Conservation (phyloP, 37 sponge, comb jelly and placozoan genomes). For the Tethya wilhelma region DNA sequence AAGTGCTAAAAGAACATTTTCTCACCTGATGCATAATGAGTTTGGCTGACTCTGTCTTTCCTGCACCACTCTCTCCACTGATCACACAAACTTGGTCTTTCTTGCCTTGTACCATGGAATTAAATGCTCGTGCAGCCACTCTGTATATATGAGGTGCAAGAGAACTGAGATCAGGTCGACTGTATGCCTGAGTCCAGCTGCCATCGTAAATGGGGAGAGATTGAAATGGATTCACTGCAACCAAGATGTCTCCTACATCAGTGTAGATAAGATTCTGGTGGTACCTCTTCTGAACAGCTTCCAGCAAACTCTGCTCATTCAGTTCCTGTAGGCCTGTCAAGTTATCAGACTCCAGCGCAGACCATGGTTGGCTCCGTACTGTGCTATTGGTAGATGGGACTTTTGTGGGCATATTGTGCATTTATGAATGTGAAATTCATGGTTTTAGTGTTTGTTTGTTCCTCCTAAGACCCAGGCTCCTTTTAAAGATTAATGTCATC, state of each 20-base stretch:
- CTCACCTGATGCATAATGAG: conserved; percentile 81
- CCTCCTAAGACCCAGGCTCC: too few relatives aligned
- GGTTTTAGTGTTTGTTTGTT: too few relatives aligned
- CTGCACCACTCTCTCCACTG: conserved; percentile 90
- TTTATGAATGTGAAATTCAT: too few relatives aligned
- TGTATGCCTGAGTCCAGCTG: conserved; percentile 40
- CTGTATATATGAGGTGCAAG: conserved; percentile 75
- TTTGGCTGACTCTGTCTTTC: conserved; percentile 87
- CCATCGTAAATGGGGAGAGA: conserved; percentile 62
- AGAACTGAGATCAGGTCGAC: conserved; percentile 18
- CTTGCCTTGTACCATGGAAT: conserved; percentile 64
- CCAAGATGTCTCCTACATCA: conserved; percentile 82
- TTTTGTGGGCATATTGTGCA: too few relatives aligned
- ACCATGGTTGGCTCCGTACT: conserved; percentile 23
- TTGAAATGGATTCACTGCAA: conserved; percentile 79
- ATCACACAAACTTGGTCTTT: conserved; percentile 86
- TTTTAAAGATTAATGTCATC: too few relatives aligned
- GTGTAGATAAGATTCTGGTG: conserved; percentile 67
- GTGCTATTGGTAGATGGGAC: neutral
- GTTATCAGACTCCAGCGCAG: conserved; percentile 57
- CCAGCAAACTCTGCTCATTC: conserved; percentile 56
- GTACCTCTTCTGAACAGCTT: conserved; percentile 54
- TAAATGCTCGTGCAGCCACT: conserved; percentile 67
- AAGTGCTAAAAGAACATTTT: too few relatives aligned
- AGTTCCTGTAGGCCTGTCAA: conserved; percentile 73